Evolutionary conservation across 2,113 vertebrate species (phyloP), one percentile per base, ranked within the genome.

Genomic region (Oryzias curvinotus): DNA sequence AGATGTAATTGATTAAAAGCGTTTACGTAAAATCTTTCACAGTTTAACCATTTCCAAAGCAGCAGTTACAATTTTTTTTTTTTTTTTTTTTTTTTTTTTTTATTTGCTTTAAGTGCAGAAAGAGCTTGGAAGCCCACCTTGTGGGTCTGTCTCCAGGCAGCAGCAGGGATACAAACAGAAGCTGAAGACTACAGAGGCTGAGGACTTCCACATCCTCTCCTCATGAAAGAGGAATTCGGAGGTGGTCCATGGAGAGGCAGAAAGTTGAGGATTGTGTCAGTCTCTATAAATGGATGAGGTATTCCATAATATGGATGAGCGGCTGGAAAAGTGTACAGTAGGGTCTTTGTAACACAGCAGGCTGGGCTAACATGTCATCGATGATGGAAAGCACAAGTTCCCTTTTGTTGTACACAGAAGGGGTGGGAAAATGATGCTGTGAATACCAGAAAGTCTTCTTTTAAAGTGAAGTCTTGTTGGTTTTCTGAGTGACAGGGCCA

Each of bases 171-270:
- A 84, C 85, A 86, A 85, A 88, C 78, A 84, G 42, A 73, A 19
- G 65, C n/a, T n/a, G n/a, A n/a, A n/a, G n/a, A n/a, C n/a, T n/a
- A n/a, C n/a, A n/a, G n/a, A n/a, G n/a, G 43, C 48, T 62, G 28
- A 71, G 47, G 54, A 51, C 65, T 69, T 44, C 30, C 46, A 14
- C 4, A 30, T 49, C 46, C 61, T 75, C 68, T 80, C 73, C 75
- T 89, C 85, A 87, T 82, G 65, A 71, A 52, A 62, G 19, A 80
- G 65, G 80, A 83, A 78, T 90, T 80, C 68, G 66, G 52, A 68
- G 46, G 44, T 73, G 62, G 49, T 75, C 85, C 64, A 67, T 60
- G 21, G 55, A 56, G 68, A 65, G 65, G 47, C 44, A 10, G 47
- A 58, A 50, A 68, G 14, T 63, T 57, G 47, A n/a, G 59, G 60